Evolutionary conservation across 2,888 invertebrate species (phyloP).

Genomic region (Chouioia cunea): DNA sequence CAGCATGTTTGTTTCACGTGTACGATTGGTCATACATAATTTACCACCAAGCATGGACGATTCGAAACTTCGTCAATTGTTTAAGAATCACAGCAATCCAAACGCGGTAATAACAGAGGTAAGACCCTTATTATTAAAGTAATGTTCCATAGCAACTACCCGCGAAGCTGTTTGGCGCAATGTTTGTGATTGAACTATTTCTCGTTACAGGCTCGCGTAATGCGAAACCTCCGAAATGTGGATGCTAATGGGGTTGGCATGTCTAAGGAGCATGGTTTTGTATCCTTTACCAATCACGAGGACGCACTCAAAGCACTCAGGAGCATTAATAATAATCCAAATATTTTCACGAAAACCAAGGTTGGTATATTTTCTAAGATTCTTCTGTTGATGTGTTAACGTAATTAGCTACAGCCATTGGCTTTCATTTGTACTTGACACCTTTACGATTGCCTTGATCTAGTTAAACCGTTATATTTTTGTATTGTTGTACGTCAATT

Average conservation of each 20-base stretch:
- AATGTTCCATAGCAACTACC: not conserved
- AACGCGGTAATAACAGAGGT: slow-evolving; percentile 82
- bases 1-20: slow-evolving; percentile 89
- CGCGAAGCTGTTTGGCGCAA: too few species aligned
- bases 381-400: slow-evolving; percentile 16
- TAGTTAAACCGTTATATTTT: not conserved
- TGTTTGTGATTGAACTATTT: not conserved
- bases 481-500: slow-evolving; percentile 8
- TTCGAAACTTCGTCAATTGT: slow-evolving; percentile 77
- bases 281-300: too few species aligned
- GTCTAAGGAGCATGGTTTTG: slow-evolving; percentile 94
- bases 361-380: slow-evolving; percentile 68
- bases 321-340: slow-evolving; percentile 93
- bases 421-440: not conserved
- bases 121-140: too few species aligned
- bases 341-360: slow-evolving; percentile 82
- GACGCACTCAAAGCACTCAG: slow-evolving; percentile 88
- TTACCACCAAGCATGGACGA: slow-evolving; percentile 84
- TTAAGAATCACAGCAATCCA: slow-evolving; percentile 75
- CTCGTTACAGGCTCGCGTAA: slow-evolving; percentile 80
- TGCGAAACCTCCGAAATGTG: slow-evolving; percentile 82
- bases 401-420: not conserved
- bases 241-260: slow-evolving; percentile 73
- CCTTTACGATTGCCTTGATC: too few species aligned
- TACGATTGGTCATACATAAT: slow-evolving; percentile 91